Conservation (phyloP, 2,113 vertebrate species). For the Myrmecophaga tridactyla region DNA sequence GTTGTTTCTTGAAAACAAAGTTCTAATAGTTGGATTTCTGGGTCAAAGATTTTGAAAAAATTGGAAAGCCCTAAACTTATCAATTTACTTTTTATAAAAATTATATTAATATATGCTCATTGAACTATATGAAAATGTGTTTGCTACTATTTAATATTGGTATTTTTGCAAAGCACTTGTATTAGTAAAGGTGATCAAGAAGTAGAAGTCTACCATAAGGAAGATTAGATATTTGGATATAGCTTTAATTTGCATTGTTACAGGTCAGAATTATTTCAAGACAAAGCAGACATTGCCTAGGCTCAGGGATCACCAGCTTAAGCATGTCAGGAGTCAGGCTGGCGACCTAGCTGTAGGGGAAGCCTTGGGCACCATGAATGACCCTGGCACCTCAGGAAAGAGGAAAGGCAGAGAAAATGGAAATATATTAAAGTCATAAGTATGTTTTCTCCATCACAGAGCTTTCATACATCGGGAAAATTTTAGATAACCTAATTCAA, state of each 20-base stretch:
- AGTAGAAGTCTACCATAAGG: neutral
- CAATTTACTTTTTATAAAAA: neutral
- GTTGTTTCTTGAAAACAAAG: neutral
- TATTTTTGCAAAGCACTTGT: neutral
- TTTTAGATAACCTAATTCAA: constrained; percentile 8
- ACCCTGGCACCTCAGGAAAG: neutral
- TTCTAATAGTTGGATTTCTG: neutral
- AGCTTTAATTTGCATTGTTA: neutral
- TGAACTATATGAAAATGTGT: neutral
- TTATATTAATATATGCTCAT: neutral
- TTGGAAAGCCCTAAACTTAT: neutral
- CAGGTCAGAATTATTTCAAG: neutral
- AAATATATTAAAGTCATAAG: neutral
- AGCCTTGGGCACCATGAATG: neutral
- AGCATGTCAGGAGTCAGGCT: neutral
- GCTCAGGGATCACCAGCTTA: neutral
- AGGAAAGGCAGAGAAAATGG: neutral
- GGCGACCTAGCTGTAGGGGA: neutral
- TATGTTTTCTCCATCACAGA: neutral
- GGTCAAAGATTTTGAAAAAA: neutral
- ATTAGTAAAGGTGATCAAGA: neutral
- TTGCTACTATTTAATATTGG: neutral
- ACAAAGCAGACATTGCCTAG: neutral
- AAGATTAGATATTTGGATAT: neutral
- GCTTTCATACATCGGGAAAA: neutral